Percentiles rank a stretch among this genome's conserved stretches.
These are phyloP conservation scores for Drosophila fungiperda DNA, from an alignment of 2,888 invertebrate species.

Conservation along the genomic window DNA sequence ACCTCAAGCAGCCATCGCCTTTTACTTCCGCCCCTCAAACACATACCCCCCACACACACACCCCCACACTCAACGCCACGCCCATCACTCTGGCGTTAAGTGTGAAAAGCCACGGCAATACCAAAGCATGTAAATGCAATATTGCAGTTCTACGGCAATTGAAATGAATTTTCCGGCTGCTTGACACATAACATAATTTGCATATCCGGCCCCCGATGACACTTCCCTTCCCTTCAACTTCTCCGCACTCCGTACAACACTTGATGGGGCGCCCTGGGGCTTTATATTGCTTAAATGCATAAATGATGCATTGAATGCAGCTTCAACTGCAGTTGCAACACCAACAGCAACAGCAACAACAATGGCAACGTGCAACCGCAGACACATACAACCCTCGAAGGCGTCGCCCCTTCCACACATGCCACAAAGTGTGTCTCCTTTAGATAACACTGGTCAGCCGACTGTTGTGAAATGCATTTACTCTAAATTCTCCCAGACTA, in stretches of 20 bases:
- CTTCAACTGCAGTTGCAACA: constrained; percentile 33
- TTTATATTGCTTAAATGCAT: constrained; percentile 71
- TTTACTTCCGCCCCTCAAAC: background rate
- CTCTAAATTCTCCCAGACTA: background rate
- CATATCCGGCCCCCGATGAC: constrained; percentile 73
- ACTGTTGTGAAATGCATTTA: background rate
- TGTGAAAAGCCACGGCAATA: constrained; percentile 31
- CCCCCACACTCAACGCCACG: background rate
- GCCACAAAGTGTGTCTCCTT: constrained; percentile 37
- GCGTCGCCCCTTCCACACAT: constrained; percentile 8
- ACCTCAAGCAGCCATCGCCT: constrained; percentile 31
- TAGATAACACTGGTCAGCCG: constrained; percentile 51
- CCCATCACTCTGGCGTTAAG: constrained; percentile 4
- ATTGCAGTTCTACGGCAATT: constrained; percentile 82
- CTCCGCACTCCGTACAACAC: background rate
- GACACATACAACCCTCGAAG: constrained; percentile 65
- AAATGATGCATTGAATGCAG: constrained; percentile 63
- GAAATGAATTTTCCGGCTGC: constrained; percentile 84
- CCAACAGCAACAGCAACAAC: constrained; percentile 27
- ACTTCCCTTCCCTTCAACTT: background rate
- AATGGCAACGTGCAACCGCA: constrained; percentile 50
- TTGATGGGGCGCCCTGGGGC: constrained; percentile 41
- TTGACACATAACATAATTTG: constrained; percentile 85
- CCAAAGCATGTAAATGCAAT: constrained; percentile 56
- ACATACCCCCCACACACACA: no score